phyloP scores from a whole-genome alignment of 1,140 invertebrate species.

The Camponotus pennsylvanicus region DNA sequence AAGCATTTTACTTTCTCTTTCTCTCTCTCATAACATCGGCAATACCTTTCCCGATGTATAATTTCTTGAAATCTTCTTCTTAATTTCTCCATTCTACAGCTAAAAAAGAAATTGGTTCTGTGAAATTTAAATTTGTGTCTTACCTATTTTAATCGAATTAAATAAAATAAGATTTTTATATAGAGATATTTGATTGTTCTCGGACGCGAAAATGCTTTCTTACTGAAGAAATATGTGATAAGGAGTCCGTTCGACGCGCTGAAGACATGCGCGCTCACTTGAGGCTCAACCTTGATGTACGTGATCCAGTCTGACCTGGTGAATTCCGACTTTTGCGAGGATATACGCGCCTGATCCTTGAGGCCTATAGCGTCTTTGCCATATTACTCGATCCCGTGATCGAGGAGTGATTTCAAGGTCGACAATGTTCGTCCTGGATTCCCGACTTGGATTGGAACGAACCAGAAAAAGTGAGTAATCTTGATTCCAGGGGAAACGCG shows the following conservation, averaged over 20 bases:
- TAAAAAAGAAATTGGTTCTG: too few species aligned
- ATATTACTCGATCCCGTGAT: conserved; percentile 93
- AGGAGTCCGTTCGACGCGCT: conserved; percentile 89
- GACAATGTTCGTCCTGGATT: conserved; percentile 87
- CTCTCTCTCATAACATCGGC: too few species aligned
- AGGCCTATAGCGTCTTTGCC: conserved; percentile 90
- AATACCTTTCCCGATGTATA: too few species aligned
- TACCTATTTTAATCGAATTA: neutral
- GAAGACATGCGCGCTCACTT: conserved; percentile 87
- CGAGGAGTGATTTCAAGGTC: conserved; percentile 89
- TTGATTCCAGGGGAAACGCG: conserved; percentile 91
- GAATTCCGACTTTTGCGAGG: conserved; percentile 89
- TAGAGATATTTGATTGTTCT: neutral
- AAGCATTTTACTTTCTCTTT: too few species aligned
- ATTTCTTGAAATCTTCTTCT: neutral
- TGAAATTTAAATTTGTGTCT: too few species aligned
- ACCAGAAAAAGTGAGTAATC: conserved; percentile 88
- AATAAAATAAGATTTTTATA: neutral
- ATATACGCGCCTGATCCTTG: conserved; percentile 91
- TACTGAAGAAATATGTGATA: conserved; percentile 92
- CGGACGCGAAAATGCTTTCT: conserved; percentile 80
- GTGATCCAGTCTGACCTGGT: conserved; percentile 90
- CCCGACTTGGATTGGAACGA: conserved; percentile 90
- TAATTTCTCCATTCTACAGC: neutral
- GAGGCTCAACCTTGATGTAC: conserved; percentile 88